Evolutionary conservation across 2,113 vertebrate genomes (phyloP).

Genomic region (Helogale parvula): DNA sequence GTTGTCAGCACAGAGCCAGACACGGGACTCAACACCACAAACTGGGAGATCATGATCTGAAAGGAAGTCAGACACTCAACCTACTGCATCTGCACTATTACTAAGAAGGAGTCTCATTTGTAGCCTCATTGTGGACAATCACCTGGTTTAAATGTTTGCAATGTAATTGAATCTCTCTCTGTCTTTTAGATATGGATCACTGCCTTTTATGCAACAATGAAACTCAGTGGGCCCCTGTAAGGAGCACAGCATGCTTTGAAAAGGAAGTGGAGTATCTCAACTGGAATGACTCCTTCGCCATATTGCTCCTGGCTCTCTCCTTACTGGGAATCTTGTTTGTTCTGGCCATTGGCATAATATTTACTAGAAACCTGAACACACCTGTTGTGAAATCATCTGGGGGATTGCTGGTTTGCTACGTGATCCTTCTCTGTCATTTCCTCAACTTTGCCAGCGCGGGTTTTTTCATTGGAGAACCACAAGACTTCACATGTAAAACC

Average conservation of each 20-base stretch:
- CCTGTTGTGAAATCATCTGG: constrained; percentile 91
- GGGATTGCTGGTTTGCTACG: constrained; percentile 87
- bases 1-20: too few relatives aligned
- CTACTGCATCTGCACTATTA: not conserved
- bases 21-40: too few relatives aligned
- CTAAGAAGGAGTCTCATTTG: not conserved
- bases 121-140: not conserved
- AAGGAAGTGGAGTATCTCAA: constrained; percentile 88
- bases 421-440: constrained; percentile 91
- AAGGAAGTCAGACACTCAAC: too few relatives aligned
- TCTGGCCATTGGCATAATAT: constrained; percentile 87
- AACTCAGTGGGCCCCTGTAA: constrained; percentile 89
- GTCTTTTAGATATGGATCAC: constrained; percentile 89
- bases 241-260: constrained; percentile 85
- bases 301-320: constrained; percentile 87
- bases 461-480: constrained; percentile 91
- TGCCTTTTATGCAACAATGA: constrained; percentile 88
- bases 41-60: too few relatives aligned
- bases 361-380: constrained; percentile 88
- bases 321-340: constrained; percentile 86
- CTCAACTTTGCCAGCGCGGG: constrained; percentile 88
- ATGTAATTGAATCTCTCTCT: not conserved
- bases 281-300: constrained; percentile 89
- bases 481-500: constrained; percentile 86
- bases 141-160: not conserved